A percentile compares a stretch with the other conserved stretches of the same genome.
These are phyloP conservation scores for Dendrocincla tyrannina DNA, from an alignment of 2,797 vertebrate genomes.

Conservation along the genomic window DNA sequence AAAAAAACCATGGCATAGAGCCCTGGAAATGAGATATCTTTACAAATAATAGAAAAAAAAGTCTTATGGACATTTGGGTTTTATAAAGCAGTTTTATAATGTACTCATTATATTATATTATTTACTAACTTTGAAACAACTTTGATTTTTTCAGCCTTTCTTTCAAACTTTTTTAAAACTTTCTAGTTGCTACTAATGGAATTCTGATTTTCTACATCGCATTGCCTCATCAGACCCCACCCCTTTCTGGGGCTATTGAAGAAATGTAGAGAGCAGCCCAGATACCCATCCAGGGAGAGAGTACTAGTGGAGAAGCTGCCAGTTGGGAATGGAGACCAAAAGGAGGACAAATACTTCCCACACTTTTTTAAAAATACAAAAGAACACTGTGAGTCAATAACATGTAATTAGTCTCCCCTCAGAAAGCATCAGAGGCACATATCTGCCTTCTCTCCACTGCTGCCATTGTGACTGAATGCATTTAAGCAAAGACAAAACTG, in stretches of 20 bases:
- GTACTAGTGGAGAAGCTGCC: neutral
- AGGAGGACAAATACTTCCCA: neutral
- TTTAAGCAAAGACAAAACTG: neutral
- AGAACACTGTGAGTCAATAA: neutral
- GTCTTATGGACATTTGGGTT: neutral
- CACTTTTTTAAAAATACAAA: neutral
- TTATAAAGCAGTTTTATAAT: neutral
- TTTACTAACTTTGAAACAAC: neutral
- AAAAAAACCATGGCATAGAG: neutral
- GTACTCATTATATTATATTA: neutral
- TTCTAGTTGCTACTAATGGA: neutral
- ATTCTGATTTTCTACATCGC: neutral
- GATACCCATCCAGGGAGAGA: neutral
- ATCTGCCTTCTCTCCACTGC: neutral
- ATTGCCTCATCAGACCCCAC: neutral
- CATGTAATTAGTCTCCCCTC: neutral
- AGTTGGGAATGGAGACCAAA: neutral
- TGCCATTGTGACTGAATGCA: rapidly evolving
- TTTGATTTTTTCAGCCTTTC: neutral
- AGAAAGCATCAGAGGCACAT: neutral
- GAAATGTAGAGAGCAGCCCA: neutral
- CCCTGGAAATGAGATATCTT: neutral
- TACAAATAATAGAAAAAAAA: neutral
- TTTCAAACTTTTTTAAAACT: neutral
- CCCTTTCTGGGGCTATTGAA: neutral